Evolutionary conservation across 2,113 vertebrate species (phyloP).

Genomic region (Barnardius zonarius): DNA sequence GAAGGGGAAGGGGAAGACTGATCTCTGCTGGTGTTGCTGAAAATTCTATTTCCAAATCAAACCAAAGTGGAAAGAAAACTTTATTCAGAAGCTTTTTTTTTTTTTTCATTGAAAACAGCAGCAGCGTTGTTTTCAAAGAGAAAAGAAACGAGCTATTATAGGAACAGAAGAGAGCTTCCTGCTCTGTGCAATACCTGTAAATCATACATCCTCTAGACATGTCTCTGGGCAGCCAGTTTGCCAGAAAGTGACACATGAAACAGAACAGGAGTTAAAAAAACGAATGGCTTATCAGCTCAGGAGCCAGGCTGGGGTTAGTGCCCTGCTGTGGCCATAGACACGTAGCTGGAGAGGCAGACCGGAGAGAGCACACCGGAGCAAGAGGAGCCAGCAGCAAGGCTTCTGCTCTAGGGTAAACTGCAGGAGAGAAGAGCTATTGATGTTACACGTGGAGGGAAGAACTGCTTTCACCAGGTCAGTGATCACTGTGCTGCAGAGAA

Average conservation of each 20-base stretch:
- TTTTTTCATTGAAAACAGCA: not conserved
- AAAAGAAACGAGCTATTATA: not conserved
- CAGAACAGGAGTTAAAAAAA: not conserved
- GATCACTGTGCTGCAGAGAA: not conserved
- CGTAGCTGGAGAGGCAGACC: not conserved
- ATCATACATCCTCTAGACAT: not conserved
- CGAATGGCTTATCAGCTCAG: not conserved
- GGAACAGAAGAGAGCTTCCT: not conserved
- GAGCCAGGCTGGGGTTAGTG: not conserved
- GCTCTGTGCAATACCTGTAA: not conserved
- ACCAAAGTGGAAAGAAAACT: not conserved
- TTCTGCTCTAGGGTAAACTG: not conserved
- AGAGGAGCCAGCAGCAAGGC: not conserved
- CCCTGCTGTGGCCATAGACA: not conserved
- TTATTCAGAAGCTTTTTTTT: not conserved
- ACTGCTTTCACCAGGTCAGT: not conserved
- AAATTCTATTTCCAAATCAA: not conserved
- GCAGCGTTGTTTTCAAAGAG: not conserved
- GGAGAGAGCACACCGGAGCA: not conserved
- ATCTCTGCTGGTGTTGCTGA: not conserved
- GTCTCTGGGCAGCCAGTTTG: not conserved
- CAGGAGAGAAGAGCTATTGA: not conserved
- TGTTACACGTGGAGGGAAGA: fast-evolving
- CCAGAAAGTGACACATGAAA: not conserved
- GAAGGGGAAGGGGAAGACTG: not conserved